phyloP scores from a whole-genome alignment of 1,140 invertebrate genomes.

The Lordiphosa mommai region DNA sequence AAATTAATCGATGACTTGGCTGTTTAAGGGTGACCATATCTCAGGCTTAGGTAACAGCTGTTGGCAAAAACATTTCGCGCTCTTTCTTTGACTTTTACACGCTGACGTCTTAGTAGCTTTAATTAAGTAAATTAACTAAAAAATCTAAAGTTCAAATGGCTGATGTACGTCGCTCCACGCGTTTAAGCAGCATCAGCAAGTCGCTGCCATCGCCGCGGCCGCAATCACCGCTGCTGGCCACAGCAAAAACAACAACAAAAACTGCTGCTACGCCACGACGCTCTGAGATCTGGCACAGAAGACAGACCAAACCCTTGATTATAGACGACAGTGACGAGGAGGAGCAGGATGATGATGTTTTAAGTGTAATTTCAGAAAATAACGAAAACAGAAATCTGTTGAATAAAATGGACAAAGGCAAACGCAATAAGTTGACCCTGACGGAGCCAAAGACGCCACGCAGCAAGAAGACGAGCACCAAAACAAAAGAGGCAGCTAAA shows the following conservation, averaged over 20 bases:
- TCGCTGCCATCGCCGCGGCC: slow-evolving; percentile 33
- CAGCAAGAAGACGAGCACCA: slow-evolving; percentile 51
- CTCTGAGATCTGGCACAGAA: slow-evolving; percentile 61
- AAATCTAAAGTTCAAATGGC: slow-evolving; percentile 40
- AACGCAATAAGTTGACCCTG: slow-evolving; percentile 2
- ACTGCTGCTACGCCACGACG: slow-evolving; percentile 40
- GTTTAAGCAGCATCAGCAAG: slow-evolving; percentile 63
- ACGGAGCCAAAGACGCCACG: slow-evolving; percentile 64
- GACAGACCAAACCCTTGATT: slow-evolving; percentile 34
- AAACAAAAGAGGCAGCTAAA: slow-evolving; percentile 4
- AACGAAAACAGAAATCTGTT: slow-evolving; percentile 69
- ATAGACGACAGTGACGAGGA: slow-evolving; percentile 58
- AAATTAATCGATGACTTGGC: no score
- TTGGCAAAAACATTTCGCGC: slow-evolving; percentile 26
- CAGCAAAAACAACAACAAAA: no score
- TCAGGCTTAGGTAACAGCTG: slow-evolving; percentile 22
- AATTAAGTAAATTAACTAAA: slow-evolving; percentile 7
- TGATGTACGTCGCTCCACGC: slow-evolving; percentile 66
- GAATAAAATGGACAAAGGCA: slow-evolving; percentile 64
- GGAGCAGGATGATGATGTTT: slow-evolving; percentile 35
- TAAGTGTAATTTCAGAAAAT: slow-evolving; percentile 65
- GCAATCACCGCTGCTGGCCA: slow-evolving; percentile 29
- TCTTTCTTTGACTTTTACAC: slow-evolving; percentile 17
- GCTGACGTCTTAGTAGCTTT: slow-evolving; percentile 10
- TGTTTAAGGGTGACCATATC: no score